phyloP scores from a whole-genome alignment of 2,888 invertebrate species.

The Ennomos quercinarius region DNA sequence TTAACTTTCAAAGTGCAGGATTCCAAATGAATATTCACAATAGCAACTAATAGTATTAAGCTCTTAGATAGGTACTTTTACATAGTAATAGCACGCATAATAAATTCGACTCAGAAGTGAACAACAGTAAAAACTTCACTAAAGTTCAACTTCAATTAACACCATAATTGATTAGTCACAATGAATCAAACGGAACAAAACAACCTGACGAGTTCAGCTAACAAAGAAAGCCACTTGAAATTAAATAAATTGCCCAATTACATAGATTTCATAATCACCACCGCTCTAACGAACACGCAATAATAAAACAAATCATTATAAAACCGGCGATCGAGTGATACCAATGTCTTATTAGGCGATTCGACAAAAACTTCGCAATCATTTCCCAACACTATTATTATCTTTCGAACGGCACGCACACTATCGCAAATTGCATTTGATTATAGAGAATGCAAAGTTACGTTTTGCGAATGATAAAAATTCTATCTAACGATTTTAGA shows the following conservation, averaged over 20 bases:
- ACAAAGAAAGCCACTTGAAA: slow-evolving; percentile 26
- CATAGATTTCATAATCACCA: slow-evolving; percentile 48
- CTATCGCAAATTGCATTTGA: slow-evolving; percentile 61
- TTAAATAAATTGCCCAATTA: slow-evolving; percentile 31
- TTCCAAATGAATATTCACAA: too few species aligned
- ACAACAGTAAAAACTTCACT: not conserved
- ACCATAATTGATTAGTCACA: slow-evolving; percentile 22
- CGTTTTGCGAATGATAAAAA: slow-evolving; percentile 37
- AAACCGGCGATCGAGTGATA: slow-evolving; percentile 38
- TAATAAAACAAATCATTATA: slow-evolving; percentile 52
- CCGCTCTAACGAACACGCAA: slow-evolving; percentile 50
- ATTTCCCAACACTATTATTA: slow-evolving; percentile 75
- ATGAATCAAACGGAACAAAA: slow-evolving; percentile 20
- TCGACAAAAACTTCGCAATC: slow-evolving; percentile 68
- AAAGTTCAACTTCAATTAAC: slow-evolving; percentile 9
- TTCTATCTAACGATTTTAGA: slow-evolving; percentile 35
- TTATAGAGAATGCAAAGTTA: slow-evolving; percentile 57
- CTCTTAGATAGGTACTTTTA: not conserved
- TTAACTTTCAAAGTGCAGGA: too few species aligned
- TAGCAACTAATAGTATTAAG: too few species aligned
- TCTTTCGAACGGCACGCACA: slow-evolving; percentile 68
- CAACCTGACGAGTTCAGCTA: slow-evolving; percentile 26
- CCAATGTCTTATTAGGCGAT: slow-evolving; percentile 57
- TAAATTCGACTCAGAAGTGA: slow-evolving; percentile 2
- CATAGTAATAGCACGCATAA: not conserved